These are phyloP conservation scores for Mustelus asterias DNA, from an alignment of 2,113 vertebrate species.

Conservation along the genomic window DNA sequence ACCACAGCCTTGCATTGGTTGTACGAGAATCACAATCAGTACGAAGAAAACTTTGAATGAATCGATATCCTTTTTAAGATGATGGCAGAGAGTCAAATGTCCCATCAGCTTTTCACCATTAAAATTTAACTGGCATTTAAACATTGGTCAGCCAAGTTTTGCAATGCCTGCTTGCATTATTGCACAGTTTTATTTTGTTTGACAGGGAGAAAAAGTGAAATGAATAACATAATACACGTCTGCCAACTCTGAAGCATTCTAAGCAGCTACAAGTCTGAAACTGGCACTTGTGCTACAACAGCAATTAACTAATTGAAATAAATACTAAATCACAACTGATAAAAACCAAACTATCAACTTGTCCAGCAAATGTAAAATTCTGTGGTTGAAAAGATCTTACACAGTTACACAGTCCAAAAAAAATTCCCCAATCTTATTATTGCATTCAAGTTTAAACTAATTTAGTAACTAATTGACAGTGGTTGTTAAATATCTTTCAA, in stretches of 20 bases:
- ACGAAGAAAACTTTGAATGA: neutral
- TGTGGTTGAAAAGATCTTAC: neutral
- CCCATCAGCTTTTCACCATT: conserved; percentile 1
- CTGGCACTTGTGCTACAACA: neutral
- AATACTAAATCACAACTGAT: neutral
- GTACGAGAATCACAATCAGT: neutral
- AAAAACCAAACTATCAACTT: neutral
- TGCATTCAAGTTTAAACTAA: neutral
- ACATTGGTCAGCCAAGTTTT: neutral
- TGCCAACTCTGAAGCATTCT: neutral
- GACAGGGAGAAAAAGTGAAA: neutral
- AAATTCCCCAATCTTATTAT: neutral
- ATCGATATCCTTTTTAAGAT: neutral
- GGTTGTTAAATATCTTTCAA: neutral
- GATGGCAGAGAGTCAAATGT: neutral
- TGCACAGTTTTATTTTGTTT: neutral
- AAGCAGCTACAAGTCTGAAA: neutral
- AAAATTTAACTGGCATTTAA: neutral
- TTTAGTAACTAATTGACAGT: too few relatives aligned
- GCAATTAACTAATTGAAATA: neutral
- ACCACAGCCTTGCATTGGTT: neutral
- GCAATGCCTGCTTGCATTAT: neutral
- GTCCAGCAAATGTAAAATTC: neutral
- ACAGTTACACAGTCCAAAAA: neutral
- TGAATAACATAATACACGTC: neutral